Base-by-base conservation (phyloP, 2,888 invertebrate species). In the Didymodactylos carnosus region DNA sequence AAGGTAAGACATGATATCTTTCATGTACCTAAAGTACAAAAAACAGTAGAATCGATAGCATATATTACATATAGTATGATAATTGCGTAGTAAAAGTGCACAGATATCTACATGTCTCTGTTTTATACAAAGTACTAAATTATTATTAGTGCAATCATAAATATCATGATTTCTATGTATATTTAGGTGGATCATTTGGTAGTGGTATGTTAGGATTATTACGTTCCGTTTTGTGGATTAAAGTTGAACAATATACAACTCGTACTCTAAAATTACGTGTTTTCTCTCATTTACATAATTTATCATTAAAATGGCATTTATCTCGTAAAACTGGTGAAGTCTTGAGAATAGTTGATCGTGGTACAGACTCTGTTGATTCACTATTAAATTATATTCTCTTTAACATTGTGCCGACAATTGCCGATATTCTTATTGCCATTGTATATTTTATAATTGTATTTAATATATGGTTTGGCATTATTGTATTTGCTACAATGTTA, bases 291-390 rank as follows among this genome's bases (percentile, higher is more conserved):
- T 86, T 95, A 23, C 95, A 95, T 83, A 87, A 80, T 83, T 84
- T 98, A 73, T 94, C 94, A 7, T 86, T 98, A 71, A 87, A 91
- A 35, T 98, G 97, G 97, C 97, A 98, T 84, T 85, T 97, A 43
- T 87, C 89, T 2, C 86, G 95, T 16, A 97, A 97, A 85, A 97
- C 97, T 0, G 97, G 97, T 3, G 95, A 98, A 85, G 94, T 98
- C 0, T 85, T 97, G 3, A 86, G 94, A 43, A 89, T 97, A 0
- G 94, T 98, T 91, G 97, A 98, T 84, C 87, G 97, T 76, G 97
- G 97, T 77, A 95, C 95, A 0, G 92, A 91, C 79, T 94, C 94
- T 73, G 92, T 97, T 78, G 94, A 94, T 84, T 92, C 90, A 83
- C 86, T 98, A 14, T 80, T 74, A 78, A 84, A 83, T 76, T 85